A percentile compares a stretch with the other conserved stretches of the same genome.
Conservation (phyloP, 30 jellyfish, hydroid and myxozoan genomes). For the Haliclystus octoradiatus region DNA sequence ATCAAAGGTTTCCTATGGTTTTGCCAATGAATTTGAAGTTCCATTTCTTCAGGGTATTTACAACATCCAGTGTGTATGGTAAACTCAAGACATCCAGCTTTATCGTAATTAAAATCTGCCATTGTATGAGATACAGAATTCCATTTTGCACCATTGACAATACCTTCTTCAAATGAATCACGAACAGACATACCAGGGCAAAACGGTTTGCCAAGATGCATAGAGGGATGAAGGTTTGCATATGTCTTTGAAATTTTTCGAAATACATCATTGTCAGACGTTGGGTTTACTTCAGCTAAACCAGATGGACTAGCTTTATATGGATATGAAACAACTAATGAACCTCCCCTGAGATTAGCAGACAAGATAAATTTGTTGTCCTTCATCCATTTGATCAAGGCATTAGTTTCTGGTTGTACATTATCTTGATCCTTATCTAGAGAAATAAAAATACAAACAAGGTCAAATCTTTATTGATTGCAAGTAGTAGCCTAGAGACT, state of each 20-base stretch:
- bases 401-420: conserved; percentile 92
- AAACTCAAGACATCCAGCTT: conserved; percentile 44
- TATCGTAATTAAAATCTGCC: conserved; percentile 73
- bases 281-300: conserved; percentile 54
- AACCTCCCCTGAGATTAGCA: conserved; percentile 92
- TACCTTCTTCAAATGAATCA: conserved; percentile 65
- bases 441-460: neutral
- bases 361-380: conserved; percentile 69
- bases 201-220: conserved; percentile 89
- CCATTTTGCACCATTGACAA: conserved; percentile 93
- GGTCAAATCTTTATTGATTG: no score
- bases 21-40: conserved; percentile 61
- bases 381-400: conserved; percentile 68
- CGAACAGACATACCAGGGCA: conserved; percentile 93
- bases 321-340: conserved; percentile 90
- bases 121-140: conserved; percentile 29
- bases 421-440: neutral
- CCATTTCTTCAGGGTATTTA: conserved; percentile 78
- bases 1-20: conserved; percentile 62
- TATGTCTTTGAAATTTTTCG: conserved; percentile 34
- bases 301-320: conserved; percentile 56
- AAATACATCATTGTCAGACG: conserved; percentile 71
- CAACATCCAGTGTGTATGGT: conserved; percentile 95
- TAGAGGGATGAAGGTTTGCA: conserved; percentile 65
- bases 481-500: no score